Evolutionary conservation across 1,140 invertebrate species (phyloP).

Genomic region (Brachionus angularis): DNA sequence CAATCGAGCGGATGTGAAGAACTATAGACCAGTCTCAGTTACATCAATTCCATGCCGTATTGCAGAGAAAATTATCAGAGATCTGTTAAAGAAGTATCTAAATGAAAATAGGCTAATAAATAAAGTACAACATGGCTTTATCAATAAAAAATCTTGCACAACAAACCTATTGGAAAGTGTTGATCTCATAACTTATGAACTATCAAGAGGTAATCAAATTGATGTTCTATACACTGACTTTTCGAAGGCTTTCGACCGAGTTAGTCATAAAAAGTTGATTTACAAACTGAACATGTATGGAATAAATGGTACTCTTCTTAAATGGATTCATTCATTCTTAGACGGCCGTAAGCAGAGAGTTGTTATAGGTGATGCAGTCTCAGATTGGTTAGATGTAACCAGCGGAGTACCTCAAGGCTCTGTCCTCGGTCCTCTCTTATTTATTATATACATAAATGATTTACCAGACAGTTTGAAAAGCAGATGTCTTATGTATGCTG

Average conservation of each 20-base stretch:
- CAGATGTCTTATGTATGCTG: background rate
- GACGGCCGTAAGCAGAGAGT: conserved; percentile 21
- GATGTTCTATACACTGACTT: conserved; percentile 44
- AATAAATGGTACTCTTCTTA: conserved; percentile 27
- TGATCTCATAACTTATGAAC: conserved; percentile 29
- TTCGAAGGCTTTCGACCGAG: conserved; percentile 42
- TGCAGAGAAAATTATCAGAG: conserved; percentile 16
- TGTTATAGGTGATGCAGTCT: conserved; percentile 35
- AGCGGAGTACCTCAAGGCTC: conserved; percentile 47
- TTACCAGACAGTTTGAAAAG: background rate
- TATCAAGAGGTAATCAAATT: conserved; percentile 19
- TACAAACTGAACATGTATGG: conserved; percentile 41
- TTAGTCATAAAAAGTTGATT: conserved; percentile 44
- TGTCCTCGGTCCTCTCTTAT: conserved; percentile 45
- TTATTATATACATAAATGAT: conserved; percentile 47
- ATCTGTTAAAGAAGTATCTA: background rate
- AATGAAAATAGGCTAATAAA: background rate
- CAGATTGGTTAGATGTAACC: conserved; percentile 15
- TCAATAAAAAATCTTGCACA: background rate
- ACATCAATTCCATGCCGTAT: conserved; percentile 3
- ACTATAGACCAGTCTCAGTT: conserved; percentile 34
- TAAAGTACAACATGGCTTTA: conserved; percentile 11
- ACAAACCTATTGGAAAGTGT: conserved; percentile 44
- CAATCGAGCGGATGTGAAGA: background rate
- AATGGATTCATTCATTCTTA: conserved; percentile 45